Conservation (phyloP, 92 coral and sea anemone species). For the Phenganax subtilis region DNA sequence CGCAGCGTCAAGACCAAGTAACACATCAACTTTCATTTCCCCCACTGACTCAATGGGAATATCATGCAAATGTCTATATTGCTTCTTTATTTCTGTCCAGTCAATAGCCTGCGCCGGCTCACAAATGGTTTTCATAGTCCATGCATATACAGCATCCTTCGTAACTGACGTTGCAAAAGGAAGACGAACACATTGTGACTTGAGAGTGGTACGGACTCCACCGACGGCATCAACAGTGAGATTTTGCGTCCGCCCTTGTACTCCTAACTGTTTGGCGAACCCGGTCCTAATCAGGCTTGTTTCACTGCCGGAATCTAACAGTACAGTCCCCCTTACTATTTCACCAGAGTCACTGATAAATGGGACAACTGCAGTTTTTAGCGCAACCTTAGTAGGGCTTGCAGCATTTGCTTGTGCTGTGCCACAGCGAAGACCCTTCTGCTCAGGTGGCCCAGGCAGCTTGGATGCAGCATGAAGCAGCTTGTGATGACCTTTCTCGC, state of each 20-base stretch:
- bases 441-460: no score
- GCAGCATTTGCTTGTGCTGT: no score
- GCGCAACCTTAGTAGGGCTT: no score
- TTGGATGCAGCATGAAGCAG: no score
- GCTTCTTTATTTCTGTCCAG: constrained; percentile 47
- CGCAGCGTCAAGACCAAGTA: constrained; percentile 52
- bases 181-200: constrained; percentile 49
- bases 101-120: constrained; percentile 45
- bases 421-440: no score
- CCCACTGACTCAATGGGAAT: constrained; percentile 40
- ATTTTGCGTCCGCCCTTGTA: constrained; percentile 37
- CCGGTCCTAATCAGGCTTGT: neutral
- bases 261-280: constrained; percentile 41
- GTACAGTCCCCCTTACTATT: no score
- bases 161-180: constrained; percentile 52
- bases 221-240: constrained; percentile 47
- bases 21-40: constrained; percentile 42
- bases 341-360: no score
- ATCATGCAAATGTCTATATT: constrained; percentile 36
- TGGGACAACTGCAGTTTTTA: no score
- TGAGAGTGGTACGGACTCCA: constrained; percentile 45
- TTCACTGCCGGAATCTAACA: no score
- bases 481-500: constrained; percentile 36
- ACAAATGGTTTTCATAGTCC: constrained; percentile 54
- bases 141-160: constrained; percentile 42